These are phyloP conservation scores for Toxostoma redivivum DNA, from an alignment of 2,113 vertebrate genomes.

Conservation along the genomic window DNA sequence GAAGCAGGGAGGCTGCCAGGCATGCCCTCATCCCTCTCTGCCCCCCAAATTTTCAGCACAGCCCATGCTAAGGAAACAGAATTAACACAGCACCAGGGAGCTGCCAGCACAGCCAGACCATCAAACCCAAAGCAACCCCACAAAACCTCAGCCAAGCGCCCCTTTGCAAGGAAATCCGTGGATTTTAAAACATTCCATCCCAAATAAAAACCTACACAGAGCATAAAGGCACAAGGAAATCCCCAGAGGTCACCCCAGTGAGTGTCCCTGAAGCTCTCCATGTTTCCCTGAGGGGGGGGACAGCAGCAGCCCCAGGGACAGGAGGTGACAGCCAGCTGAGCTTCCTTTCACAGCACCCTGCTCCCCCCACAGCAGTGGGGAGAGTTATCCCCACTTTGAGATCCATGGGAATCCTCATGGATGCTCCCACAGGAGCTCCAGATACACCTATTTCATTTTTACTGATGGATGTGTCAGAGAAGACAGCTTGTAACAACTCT, in stretches of 20 bases:
- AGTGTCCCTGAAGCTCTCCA: fast-evolving
- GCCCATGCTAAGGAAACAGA: not conserved
- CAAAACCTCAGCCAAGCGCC: not conserved
- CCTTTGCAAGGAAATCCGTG: not conserved
- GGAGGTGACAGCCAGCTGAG: not conserved
- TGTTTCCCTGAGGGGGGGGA: not conserved
- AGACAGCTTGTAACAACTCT: not conserved
- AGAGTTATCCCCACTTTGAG: not conserved
- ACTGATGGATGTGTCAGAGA: not conserved
- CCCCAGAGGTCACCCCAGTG: not conserved
- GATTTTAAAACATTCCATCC: not conserved
- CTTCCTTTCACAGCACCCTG: not conserved
- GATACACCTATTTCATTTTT: not conserved
- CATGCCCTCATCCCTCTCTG: fast-evolving
- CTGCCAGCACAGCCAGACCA: not conserved
- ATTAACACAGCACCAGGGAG: not conserved
- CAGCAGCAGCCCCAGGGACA: not conserved
- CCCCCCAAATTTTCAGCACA: not conserved
- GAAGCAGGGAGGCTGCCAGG: not conserved
- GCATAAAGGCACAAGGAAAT: not conserved
- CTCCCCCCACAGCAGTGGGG: fast-evolving
- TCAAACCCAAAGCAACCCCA: not conserved
- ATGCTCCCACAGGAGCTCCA: not conserved
- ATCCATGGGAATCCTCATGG: fast-evolving
- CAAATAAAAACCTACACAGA: not conserved